Base-by-base conservation (phyloP, 2,113 vertebrate species). In the Paratilapia polleni region DNA sequence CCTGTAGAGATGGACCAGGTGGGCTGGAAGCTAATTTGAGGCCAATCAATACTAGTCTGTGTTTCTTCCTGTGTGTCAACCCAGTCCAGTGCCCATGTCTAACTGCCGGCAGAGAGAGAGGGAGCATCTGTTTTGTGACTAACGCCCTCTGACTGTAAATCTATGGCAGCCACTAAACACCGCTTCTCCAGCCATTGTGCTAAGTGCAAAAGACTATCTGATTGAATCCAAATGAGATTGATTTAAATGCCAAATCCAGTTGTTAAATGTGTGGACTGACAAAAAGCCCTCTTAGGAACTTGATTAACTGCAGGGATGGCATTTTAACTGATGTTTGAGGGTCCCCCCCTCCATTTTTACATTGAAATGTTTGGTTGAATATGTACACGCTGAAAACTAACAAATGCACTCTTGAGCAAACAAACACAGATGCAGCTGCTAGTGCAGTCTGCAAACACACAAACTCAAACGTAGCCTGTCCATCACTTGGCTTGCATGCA, bases 1-100 rank as follows among this genome's bases (percentile, higher is more conserved):
- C 77, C 81, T 8, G 24, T 4, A 31, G 86, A 78, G 95, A 87
- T 79, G 41, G 83, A 75, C 77, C 87, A 91, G 88, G 88, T 85
- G 78, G 63, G 78, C 87, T 93, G 93, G 94, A 96, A 96, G 94
- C 93, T 96, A 96, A 97, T 97, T 97, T 97, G 96, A 97, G 96
- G 96, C 95, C 94, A 96, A 97, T 97, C 97, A 97, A 95, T 95
- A 93, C 81, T 92, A 84, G 96, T 97, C 96, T 97, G 94, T 94
- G 95, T 95, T 78, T 95, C 96, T 97, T 97, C 95, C 96, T 96
- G 90, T 90, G 95, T 95, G 95, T 95, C 1, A 91, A 83, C 88
- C 56, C 56, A 60, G 87, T 92, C 89, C 74, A 11, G 85, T 88
- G 89, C 90, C 88, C 92, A 92, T 92, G 94, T 92, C 90, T 91